Conservation (phyloP, 2,888 invertebrate genomes). For the Agrochola macilenta region DNA sequence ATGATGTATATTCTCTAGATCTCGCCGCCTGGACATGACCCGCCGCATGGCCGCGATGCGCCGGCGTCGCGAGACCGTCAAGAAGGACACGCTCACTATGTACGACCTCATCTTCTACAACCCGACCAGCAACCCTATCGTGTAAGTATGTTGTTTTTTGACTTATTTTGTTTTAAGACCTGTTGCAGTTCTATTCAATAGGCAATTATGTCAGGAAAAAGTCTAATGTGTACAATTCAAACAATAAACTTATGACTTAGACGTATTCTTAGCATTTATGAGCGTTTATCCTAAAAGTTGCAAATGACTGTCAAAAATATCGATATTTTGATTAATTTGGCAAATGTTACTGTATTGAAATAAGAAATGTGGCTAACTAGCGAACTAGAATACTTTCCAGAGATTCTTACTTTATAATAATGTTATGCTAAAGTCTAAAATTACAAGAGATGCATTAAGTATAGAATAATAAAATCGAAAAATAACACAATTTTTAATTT, state of each 20-base stretch:
- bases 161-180: neutral
- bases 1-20: conserved; percentile 62
- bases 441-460: no score
- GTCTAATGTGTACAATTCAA: neutral
- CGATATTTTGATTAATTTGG: no score
- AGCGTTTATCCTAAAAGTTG: no score
- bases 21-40: conserved; percentile 79
- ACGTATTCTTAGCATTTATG: no score
- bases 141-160: conserved; percentile 81
- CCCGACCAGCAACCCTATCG: conserved; percentile 94
- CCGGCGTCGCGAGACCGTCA: conserved; percentile 76
- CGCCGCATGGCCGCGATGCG: conserved; percentile 81
- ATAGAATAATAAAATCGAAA: no score
- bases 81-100: conserved; percentile 94
- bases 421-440: no score
- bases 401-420: neutral
- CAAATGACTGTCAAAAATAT: no score
- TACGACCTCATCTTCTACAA: conserved; percentile 98
- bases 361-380: no score
- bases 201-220: neutral
- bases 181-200: neutral
- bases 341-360: no score
- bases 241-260: no score
- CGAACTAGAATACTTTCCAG: neutral
- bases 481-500: no score